These are phyloP conservation scores for Forpus xanthops DNA, from an alignment of 2,797 vertebrate genomes.

Conservation along the genomic window DNA sequence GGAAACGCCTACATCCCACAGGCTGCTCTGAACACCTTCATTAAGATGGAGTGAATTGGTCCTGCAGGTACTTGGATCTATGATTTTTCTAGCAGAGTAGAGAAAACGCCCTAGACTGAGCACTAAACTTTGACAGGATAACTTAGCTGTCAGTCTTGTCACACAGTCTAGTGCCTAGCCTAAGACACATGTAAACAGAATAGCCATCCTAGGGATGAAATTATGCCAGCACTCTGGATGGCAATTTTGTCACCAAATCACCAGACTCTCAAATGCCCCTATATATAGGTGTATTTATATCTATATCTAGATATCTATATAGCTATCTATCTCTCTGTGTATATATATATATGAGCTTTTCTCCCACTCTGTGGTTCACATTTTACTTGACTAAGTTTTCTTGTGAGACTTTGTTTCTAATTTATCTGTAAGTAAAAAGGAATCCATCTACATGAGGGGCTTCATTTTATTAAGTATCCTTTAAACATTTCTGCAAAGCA, in stretches of 20 bases:
- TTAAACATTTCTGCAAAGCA: background rate
- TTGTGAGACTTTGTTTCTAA: background rate
- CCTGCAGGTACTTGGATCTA: background rate
- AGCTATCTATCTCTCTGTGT: too few relatives aligned
- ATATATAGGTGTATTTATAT: background rate
- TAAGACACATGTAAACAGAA: background rate
- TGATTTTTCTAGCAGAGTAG: background rate
- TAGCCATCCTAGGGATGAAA: background rate
- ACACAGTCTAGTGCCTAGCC: background rate
- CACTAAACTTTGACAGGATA: background rate
- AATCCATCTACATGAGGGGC: background rate
- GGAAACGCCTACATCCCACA: background rate
- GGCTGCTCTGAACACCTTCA: background rate
- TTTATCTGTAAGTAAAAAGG: background rate
- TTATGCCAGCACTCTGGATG: accelerated
- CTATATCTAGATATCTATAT: too few relatives aligned
- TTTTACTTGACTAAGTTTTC: background rate
- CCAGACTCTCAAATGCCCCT: background rate
- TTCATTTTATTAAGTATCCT: background rate
- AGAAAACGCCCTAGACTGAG: background rate
- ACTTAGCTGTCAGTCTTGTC: background rate
- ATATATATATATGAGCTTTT: background rate
- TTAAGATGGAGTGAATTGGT: background rate
- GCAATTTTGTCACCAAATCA: background rate
- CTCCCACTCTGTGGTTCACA: background rate